A percentile compares a stretch with the other conserved stretches of the same genome.
phyloP scores from a whole-genome alignment of 2,888 invertebrate species.

The Coenonympha arcania region DNA sequence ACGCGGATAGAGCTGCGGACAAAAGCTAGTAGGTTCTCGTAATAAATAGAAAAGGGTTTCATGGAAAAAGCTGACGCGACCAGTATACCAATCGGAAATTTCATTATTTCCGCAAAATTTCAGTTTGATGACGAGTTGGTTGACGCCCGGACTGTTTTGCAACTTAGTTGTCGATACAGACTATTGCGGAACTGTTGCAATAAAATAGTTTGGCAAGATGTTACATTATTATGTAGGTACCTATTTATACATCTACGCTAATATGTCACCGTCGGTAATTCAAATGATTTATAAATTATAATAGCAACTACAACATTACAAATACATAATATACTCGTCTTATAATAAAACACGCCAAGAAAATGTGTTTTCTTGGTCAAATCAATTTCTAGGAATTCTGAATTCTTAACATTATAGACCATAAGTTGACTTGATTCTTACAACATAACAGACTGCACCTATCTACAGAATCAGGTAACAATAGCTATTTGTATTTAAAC shows the following conservation, averaged over 20 bases:
- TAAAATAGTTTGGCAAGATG: constrained; percentile 6
- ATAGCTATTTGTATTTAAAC: no score
- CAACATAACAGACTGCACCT: no score
- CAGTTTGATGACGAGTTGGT: not conserved
- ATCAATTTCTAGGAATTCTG: no score
- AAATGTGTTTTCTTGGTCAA: not conserved
- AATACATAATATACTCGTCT: no score
- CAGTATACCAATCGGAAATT: constrained; percentile 1
- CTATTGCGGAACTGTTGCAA: not conserved
- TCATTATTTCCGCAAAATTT: not conserved
- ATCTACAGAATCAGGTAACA: no score
- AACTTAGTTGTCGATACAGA: not conserved
- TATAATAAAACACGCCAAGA: no score
- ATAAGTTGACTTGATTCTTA: no score
- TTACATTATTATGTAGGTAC: not conserved
- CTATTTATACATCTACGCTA: not conserved
- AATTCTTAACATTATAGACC: no score
- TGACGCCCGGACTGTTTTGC: not conserved
- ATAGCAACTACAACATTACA: not conserved
- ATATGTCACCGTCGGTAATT: not conserved
- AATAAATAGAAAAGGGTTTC: not conserved
- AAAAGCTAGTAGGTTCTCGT: no score
- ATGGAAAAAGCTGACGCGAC: not conserved
- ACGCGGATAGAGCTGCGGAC: no score
- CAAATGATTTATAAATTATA: not conserved